Evolutionary conservation across 2,797 vertebrate species (phyloP).

Genomic region (Agapornis canus): DNA sequence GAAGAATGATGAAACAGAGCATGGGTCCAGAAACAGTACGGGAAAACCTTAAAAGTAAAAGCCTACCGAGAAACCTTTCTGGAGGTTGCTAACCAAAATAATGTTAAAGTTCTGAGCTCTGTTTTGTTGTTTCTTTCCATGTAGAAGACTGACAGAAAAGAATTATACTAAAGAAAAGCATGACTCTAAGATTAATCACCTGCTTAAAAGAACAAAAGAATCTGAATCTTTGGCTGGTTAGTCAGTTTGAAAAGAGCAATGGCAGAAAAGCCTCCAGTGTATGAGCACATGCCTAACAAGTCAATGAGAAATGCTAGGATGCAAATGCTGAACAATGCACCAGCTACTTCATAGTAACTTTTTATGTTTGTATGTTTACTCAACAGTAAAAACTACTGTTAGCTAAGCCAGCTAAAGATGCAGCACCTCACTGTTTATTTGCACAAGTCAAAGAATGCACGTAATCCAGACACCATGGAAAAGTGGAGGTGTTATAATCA

Average conservation of each 20-base stretch:
- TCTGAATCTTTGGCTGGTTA: background rate
- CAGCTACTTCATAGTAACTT: background rate
- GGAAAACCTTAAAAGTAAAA: background rate
- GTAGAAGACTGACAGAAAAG: background rate
- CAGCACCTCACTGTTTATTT: background rate
- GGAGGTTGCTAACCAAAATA: background rate
- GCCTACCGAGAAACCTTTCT: background rate
- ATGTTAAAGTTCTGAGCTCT: background rate
- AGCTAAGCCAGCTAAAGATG: background rate
- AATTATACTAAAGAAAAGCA: background rate
- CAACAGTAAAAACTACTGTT: background rate
- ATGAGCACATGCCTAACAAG: background rate
- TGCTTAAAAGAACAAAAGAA: background rate
- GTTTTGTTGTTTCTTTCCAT: background rate
- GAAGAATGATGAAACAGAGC: background rate
- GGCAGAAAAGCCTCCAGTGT: background rate
- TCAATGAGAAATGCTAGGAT: background rate
- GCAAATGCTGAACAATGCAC: background rate
- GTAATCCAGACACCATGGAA: background rate
- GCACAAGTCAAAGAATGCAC: background rate
- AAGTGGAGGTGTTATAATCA: background rate
- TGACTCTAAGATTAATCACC: background rate
- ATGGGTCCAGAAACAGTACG: background rate
- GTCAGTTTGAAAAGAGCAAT: background rate
- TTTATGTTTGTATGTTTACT: background rate